phyloP scores from a whole-genome alignment of 1,140 invertebrate species.

The Chlorops oryzae region DNA sequence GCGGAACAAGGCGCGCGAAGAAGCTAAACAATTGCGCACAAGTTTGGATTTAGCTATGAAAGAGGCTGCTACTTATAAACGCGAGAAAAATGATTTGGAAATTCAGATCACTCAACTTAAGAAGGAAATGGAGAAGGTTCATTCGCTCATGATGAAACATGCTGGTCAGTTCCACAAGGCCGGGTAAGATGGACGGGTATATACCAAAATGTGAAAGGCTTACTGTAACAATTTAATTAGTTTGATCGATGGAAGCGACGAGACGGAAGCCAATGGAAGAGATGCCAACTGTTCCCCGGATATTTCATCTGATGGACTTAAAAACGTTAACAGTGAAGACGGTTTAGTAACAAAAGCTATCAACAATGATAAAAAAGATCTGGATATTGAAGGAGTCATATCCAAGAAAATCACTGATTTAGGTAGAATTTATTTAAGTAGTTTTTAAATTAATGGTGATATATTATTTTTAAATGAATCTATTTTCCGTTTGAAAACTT shows the following conservation, averaged over 20 bases:
- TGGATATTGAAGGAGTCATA: slow-evolving; percentile 60
- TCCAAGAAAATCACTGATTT: slow-evolving; percentile 55
- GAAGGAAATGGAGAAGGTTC: slow-evolving; percentile 72
- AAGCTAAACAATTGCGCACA: slow-evolving; percentile 70
- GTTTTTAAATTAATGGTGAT: neutral
- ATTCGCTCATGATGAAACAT: slow-evolving; percentile 61
- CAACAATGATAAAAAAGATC: slow-evolving; percentile 44
- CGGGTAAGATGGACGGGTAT: too few relatives aligned
- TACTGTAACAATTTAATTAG: slow-evolving; percentile 6
- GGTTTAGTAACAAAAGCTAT: slow-evolving; percentile 38
- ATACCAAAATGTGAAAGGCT: neutral
- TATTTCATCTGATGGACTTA: slow-evolving; percentile 46
- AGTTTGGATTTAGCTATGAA: slow-evolving; percentile 75
- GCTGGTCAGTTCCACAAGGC: slow-evolving; percentile 58
- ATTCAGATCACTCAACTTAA: slow-evolving; percentile 73
- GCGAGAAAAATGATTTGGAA: slow-evolving; percentile 75
- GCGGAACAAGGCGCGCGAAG: slow-evolving; percentile 80
- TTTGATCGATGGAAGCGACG: slow-evolving; percentile 29
- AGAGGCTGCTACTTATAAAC: slow-evolving; percentile 67
- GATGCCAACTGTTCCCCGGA: slow-evolving; percentile 40
- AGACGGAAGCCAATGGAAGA: slow-evolving; percentile 38
- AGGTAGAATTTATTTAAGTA: slow-evolving; percentile 16
- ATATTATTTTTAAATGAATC: neutral
- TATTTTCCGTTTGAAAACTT: too few relatives aligned
- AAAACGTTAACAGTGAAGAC: slow-evolving; percentile 49